Conservation (phyloP, 2,888 invertebrate species). For the Aspidiotus destructor region DNA sequence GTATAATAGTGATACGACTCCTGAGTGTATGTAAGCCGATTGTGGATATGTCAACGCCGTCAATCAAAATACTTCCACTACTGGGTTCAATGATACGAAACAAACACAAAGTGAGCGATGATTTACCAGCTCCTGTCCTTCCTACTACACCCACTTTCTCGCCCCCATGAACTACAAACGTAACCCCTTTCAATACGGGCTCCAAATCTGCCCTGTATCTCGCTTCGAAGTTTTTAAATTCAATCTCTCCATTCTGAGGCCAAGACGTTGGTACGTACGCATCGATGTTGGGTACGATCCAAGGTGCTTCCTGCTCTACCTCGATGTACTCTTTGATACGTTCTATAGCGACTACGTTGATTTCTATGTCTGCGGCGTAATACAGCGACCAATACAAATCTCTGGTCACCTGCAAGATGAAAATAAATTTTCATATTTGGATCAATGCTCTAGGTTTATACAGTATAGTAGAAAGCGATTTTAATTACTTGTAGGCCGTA, state of each 20-base stretch:
- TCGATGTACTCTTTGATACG: slow-evolving; percentile 92
- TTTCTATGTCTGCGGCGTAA: slow-evolving; percentile 93
- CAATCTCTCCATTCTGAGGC: slow-evolving; percentile 72
- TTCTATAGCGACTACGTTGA: slow-evolving; percentile 94
- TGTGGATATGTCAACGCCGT: slow-evolving; percentile 67
- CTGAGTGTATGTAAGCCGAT: slow-evolving; percentile 79
- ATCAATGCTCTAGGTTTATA: too few relatives aligned
- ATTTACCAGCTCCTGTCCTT: slow-evolving; percentile 84
- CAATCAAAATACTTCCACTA: slow-evolving; percentile 70
- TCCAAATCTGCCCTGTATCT: slow-evolving; percentile 79
- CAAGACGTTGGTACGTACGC: slow-evolving; percentile 45
- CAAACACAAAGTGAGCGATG: slow-evolving; percentile 73
- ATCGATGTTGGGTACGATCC: slow-evolving; percentile 39
- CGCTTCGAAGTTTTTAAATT: slow-evolving; percentile 71
- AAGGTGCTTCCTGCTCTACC: slow-evolving; percentile 51
- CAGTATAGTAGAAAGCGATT: too few relatives aligned
- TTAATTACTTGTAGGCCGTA: slow-evolving; percentile 65
- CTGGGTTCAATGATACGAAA: slow-evolving; percentile 84
- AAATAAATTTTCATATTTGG: not conserved
- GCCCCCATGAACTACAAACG: slow-evolving; percentile 65
- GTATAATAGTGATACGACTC: slow-evolving; percentile 48
- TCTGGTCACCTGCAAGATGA: slow-evolving; percentile 65
- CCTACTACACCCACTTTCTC: slow-evolving; percentile 75
- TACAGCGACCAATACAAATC: slow-evolving; percentile 92
- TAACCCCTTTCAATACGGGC: slow-evolving; percentile 70